Percentiles rank a stretch among this genome's conserved stretches.
phyloP scores from a whole-genome alignment of 2,888 invertebrate species.

The Pediacus dermestoides region DNA sequence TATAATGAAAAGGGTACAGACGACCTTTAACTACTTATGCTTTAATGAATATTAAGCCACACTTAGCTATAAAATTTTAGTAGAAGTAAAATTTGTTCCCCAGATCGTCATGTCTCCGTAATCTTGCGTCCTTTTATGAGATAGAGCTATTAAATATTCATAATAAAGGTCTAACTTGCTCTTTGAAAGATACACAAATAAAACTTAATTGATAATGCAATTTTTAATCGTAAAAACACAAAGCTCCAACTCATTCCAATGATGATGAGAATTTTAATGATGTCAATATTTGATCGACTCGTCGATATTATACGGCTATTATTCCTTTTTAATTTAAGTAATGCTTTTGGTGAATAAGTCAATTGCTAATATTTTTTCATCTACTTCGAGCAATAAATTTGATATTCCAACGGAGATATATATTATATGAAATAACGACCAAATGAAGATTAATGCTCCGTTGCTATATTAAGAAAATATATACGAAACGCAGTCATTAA shows the following conservation, averaged over 20 bases:
- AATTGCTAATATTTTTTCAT: constrained; percentile 11
- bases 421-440: constrained; percentile 6
- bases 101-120: too few relatives aligned
- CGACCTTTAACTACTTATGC: constrained; percentile 9
- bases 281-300: constrained; percentile 23
- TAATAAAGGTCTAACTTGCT: too few relatives aligned
- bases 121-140: constrained; percentile 21
- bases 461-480: too few relatives aligned
- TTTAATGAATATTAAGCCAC: constrained; percentile 24
- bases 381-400: constrained; percentile 7
- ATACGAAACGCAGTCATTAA: too few relatives aligned
- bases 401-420: constrained; percentile 7
- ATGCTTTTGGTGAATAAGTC: constrained; percentile 9
- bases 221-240: constrained; percentile 11
- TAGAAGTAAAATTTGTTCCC: constrained; percentile 20
- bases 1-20: constrained; percentile 7
- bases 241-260: constrained; percentile 1
- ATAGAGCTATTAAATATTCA: constrained; percentile 23
- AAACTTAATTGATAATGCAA: constrained; percentile 23
- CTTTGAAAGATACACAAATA: constrained; percentile 24
- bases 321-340: constrained; percentile 11
- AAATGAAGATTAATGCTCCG: constrained; percentile 10
- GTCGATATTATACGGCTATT: constrained; percentile 6
- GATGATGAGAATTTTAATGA: constrained; percentile 23
- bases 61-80: constrained; percentile 20